Evolutionary conservation across 2,888 invertebrate genomes (phyloP), one percentile per base, ranked within the genome.

Genomic region (Sussaba pulchella): DNA sequence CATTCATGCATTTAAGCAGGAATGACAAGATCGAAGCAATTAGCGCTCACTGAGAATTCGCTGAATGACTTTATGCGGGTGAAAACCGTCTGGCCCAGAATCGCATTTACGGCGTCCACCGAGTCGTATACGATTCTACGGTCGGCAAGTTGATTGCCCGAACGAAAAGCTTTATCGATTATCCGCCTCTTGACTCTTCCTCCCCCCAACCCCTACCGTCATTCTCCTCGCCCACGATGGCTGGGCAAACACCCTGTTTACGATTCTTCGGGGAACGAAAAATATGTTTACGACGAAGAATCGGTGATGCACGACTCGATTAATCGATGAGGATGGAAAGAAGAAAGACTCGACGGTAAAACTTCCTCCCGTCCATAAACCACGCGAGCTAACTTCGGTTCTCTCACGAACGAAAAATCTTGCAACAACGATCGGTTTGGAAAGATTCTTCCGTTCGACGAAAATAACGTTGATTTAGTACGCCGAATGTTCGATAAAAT

Each of bases 211-310:
- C n/a, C n/a, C n/a, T n/a, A n/a, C n/a, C n/a, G n/a, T n/a, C n/a
- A n/a, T n/a, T n/a, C n/a, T n/a, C n/a, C n/a, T n/a, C n/a, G n/a
- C n/a, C n/a, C n/a, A n/a, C 26, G 5, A 26, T 43, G 26, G 21
- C 31, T 17, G 6, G 39, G n/a, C 24, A 61, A 63, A 54, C 45
- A 21, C 14, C 10, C 63, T 80, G 79, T 80, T 80, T 75, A 75
- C 79, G 66, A 67, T 75, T 59, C 59, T 39, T 52, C 36, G 64
- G 1, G 5, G 39, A 43, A 66, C 45, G 79, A 80, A 80, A 79
- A 75, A 80, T 80, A 80, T 80, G 80, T 80, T 80, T 80, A 76
- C 80, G 59, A 72, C 50, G 47, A 45, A 26, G 31, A 67, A 78
- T 67, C 61, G 52, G 41, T 50, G 36, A 61, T 59, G 52, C 78